Base-by-base conservation (phyloP, 2,888 invertebrate species). In the Teleiodes luculella region DNA sequence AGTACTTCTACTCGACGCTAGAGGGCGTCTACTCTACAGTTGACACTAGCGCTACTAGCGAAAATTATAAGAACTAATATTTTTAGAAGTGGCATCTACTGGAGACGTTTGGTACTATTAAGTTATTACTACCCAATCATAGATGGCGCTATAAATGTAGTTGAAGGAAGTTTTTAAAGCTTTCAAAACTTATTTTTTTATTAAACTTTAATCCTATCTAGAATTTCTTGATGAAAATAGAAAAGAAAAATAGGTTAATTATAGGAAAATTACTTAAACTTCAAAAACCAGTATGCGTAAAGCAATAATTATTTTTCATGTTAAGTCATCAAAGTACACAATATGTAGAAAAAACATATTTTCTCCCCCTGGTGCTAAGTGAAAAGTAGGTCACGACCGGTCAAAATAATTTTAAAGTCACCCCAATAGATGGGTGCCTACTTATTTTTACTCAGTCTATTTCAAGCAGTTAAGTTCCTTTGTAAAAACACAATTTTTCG, bases 401-500 rank as follows among this genome's bases (percentile, higher is more conserved):
- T 16, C 39, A 18, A 39, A 39, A 39, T 39, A 39, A 39, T 18
- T 16, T 18, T 39, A 39, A 18, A 39, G 39, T 39, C 13, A 24
- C 43, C 43, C 43, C 14, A 28, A 43, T 24, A 43, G 7, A 16
- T 24, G 33, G 47, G 35, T 31, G 10, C 31, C 24, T 46, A 35
- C 35, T 48, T 49, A 49, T 49, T 49, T 49, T 49, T 49, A 37
- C 37, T 24, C 37, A 49, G 18, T 33, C 41, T 51, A 51, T 51
- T 51, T 41, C 41, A 39, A 51, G 51, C 39, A 41, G 41, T 20
- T 24, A 50, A 46, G 16, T 24, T 76, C 75, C 78, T 81, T 83
- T 83, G 80, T 43, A 83, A 86, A 85, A 81, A 83, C 76, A 74
- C 80, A 84, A 83, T 85, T 86, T 80, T 80, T 82, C 85, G 80